Percentiles rank a stretch among this genome's conserved stretches.
Evolutionary conservation across 2,888 invertebrate species (phyloP).

Genomic region (Coelogynopora nodosa): DNA sequence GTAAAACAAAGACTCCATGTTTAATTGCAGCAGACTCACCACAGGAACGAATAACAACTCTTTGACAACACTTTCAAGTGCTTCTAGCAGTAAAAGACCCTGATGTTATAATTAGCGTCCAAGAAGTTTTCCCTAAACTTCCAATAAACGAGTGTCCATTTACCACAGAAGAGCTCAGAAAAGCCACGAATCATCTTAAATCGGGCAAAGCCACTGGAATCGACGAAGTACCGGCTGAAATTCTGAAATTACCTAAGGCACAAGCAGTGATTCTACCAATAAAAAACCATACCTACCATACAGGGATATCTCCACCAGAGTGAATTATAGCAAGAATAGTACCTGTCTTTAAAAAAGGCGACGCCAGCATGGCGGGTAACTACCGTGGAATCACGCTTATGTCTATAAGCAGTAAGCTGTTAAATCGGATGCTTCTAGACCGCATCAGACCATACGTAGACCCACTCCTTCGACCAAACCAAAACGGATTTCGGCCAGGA

Average conservation of each 20-base stretch:
- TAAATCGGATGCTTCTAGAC: constrained; percentile 24
- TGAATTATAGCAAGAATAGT: constrained; percentile 19
- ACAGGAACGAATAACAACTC: constrained; percentile 28
- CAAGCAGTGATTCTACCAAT: constrained; percentile 23
- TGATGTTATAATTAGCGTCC: constrained; percentile 25
- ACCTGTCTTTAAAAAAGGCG: constrained; percentile 28
- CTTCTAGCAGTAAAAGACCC: constrained; percentile 24
- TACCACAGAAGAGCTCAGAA: constrained; percentile 31
- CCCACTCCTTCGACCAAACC: constrained; percentile 25
- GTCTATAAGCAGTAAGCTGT: constrained; percentile 31
- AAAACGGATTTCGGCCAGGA: constrained; percentile 28
- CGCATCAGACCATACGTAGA: constrained; percentile 25
- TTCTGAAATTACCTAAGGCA: constrained; percentile 19
- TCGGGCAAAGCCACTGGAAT: constrained; percentile 29
- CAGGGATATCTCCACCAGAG: constrained; percentile 23
- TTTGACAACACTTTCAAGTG: constrained; percentile 21
- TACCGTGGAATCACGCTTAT: constrained; percentile 19
- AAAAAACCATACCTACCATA: constrained; percentile 31
- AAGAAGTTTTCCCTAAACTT: constrained; percentile 27
- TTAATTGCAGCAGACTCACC: constrained; percentile 29
- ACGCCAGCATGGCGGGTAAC: constrained; percentile 21
- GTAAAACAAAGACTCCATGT: constrained; percentile 29
- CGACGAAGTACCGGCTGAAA: constrained; percentile 29
- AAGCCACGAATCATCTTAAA: constrained; percentile 25
- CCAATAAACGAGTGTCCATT: constrained; percentile 11